phyloP scores from a whole-genome alignment of 2,797 vertebrate species.

The Helostoma temminkii region DNA sequence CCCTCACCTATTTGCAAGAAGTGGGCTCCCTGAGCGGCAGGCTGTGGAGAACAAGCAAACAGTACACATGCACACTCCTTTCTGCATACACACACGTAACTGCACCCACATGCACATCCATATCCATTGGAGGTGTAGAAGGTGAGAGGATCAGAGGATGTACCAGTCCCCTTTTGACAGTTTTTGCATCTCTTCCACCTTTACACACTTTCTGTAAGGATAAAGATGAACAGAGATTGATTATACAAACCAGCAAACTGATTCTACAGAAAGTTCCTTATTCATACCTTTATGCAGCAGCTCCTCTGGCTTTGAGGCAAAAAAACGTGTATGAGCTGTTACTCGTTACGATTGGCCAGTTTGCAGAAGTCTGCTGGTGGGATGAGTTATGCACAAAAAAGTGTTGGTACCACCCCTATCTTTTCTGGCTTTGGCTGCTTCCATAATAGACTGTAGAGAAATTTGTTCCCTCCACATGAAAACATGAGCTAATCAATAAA shows the following conservation, averaged over 20 bases:
- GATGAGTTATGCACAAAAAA: too few relatives aligned
- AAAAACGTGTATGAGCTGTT: too few relatives aligned
- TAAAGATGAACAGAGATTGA: constrained; percentile 40
- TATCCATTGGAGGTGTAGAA: constrained; percentile 33
- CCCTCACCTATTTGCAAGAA: constrained; percentile 65
- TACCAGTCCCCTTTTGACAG: constrained; percentile 35
- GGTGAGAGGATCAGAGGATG: constrained; percentile 55
- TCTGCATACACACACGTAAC: constrained; percentile 10
- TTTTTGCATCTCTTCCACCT: constrained; percentile 30
- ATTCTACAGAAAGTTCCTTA: not conserved
- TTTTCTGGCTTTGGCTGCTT: too few relatives aligned
- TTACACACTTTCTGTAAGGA: constrained; percentile 25
- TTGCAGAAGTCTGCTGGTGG: too few relatives aligned
- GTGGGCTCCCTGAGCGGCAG: constrained; percentile 35
- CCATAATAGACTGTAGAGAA: too few relatives aligned
- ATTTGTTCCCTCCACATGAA: too few relatives aligned
- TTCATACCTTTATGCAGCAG: too few relatives aligned
- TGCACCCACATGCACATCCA: constrained; percentile 27
- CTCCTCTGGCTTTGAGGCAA: too few relatives aligned
- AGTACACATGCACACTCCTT: constrained; percentile 6
- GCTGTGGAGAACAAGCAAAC: constrained; percentile 38
- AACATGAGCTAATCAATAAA: too few relatives aligned
- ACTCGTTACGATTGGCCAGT: too few relatives aligned
- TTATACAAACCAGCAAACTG: constrained; percentile 28
- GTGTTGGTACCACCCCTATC: too few relatives aligned